Evolutionary conservation across 2,888 invertebrate species (phyloP).

Genomic region (Sisyra nigra): DNA sequence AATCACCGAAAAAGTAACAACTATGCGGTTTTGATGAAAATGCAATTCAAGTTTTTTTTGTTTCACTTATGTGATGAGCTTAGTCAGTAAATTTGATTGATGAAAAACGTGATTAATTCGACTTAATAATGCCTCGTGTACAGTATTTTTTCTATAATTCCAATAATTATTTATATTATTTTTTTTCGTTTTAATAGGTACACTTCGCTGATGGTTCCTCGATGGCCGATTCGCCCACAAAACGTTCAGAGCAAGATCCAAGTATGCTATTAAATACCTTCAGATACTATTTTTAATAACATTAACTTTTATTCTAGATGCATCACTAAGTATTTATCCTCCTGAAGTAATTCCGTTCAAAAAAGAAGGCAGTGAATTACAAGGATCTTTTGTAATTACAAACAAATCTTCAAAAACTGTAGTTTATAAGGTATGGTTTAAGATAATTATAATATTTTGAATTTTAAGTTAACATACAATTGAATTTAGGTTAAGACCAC

Average conservation of each 20-base stretch:
- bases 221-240: slow-evolving; percentile 28
- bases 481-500: slow-evolving; percentile 80
- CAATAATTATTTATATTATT: not conserved
- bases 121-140: no score
- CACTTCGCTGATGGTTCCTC: slow-evolving; percentile 46
- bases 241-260: slow-evolving; percentile 19
- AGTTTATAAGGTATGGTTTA: slow-evolving; percentile 44
- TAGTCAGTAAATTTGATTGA: no score
- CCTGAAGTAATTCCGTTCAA: slow-evolving; percentile 54
- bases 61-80: no score
- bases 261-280: slow-evolving; percentile 14
- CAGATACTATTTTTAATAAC: not conserved
- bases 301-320: slow-evolving; percentile 22
- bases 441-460: not conserved
- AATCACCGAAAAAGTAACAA: no score
- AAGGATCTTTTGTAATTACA: slow-evolving; percentile 48
- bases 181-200: slow-evolving; percentile 28
- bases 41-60: no score
- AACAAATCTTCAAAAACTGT: slow-evolving; percentile 38
- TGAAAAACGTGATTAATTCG: no score
- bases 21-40: no score
- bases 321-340: slow-evolving; percentile 45
- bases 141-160: no score
- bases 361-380: slow-evolving; percentile 47
- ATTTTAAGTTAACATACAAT: not conserved